These are phyloP conservation scores for Notarius lentiginosus DNA, from an alignment of 2,113 vertebrate species.

Conservation along the genomic window DNA sequence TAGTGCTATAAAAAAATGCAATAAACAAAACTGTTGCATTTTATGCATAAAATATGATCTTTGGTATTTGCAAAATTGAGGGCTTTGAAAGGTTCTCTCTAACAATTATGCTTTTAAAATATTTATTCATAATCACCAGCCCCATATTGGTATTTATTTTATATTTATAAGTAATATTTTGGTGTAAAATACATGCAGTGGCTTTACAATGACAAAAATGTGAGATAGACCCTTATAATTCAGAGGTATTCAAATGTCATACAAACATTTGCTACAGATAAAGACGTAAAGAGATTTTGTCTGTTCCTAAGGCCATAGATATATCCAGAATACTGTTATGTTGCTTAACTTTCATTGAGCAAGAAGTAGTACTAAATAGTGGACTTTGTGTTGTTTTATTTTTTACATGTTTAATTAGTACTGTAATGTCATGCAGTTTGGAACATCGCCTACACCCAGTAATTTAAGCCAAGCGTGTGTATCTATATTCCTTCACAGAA, in stretches of 20 bases:
- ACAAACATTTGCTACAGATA: background rate
- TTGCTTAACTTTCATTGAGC: background rate
- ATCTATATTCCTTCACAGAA: background rate
- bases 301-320: background rate
- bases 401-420: background rate
- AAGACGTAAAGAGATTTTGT: background rate
- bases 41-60: background rate
- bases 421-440: background rate
- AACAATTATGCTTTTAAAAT: background rate
- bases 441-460: background rate
- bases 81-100: background rate
- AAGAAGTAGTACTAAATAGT: background rate
- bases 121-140: background rate
- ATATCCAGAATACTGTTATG: background rate
- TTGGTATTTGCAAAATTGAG: background rate
- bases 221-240: background rate
- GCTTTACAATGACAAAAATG: background rate
- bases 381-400: background rate
- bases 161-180: background rate
- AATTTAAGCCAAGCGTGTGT: background rate
- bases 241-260: background rate
- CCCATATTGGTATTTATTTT: background rate
- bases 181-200: background rate
- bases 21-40: background rate
- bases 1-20: conserved; percentile 6